Percentiles rank a stretch among this genome's conserved stretches.
Evolutionary conservation across 2,113 vertebrate species (phyloP).

Genomic region (Sceloporus undulatus): DNA sequence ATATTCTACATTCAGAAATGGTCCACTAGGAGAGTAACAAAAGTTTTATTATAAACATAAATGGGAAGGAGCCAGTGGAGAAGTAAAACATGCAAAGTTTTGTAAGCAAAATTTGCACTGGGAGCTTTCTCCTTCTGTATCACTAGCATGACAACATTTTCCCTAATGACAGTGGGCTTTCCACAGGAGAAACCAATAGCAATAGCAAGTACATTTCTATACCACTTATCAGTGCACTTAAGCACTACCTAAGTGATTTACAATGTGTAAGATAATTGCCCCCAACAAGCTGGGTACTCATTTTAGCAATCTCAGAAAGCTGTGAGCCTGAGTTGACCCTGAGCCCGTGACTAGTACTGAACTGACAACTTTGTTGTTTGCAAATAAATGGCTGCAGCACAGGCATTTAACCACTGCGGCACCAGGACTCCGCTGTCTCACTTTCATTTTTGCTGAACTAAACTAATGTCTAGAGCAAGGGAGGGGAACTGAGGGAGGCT

Average conservation of each 20-base stretch:
- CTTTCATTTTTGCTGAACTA: slow-evolving; percentile 6
- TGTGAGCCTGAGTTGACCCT: no score
- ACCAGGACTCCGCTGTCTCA: background rate
- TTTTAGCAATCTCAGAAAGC: no score
- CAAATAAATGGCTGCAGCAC: no score
- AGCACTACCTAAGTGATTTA: no score
- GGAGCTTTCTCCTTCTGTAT: background rate
- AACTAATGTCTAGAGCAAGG: background rate
- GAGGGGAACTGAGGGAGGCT: background rate
- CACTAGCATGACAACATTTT: slow-evolving; percentile 1
- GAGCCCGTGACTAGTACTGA: no score
- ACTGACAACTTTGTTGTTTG: no score
- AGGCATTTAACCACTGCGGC: no score
- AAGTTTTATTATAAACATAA: slow-evolving; percentile 31
- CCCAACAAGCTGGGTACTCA: no score
- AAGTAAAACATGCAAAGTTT: background rate
- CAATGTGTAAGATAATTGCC: no score
- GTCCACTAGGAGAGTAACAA: background rate
- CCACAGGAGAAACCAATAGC: background rate
- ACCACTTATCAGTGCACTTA: no score
- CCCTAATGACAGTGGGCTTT: slow-evolving; percentile 9
- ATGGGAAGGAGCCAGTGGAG: slow-evolving; percentile 11
- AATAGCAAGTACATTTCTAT: no score
- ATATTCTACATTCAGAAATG: slow-evolving; percentile 15
- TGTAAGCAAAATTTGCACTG: background rate